Evolutionary conservation across 1,140 invertebrate genomes (phyloP).

Genomic region (Drosophila athabasca): DNA sequence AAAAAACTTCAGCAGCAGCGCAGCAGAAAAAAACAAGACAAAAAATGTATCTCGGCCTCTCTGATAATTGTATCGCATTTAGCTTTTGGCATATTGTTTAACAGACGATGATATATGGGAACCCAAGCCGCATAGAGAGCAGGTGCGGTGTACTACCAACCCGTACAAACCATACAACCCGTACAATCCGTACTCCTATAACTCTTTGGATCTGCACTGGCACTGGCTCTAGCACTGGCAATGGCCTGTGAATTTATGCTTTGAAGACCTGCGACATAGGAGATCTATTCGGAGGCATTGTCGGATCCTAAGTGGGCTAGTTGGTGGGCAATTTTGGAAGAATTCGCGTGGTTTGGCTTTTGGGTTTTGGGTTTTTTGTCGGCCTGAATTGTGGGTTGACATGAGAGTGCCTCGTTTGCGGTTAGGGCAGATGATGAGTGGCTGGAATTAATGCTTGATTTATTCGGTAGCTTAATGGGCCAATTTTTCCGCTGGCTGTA

Average conservation of each 20-base stretch:
- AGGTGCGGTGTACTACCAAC: slow-evolving; percentile 44
- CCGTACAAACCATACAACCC: too few relatives aligned
- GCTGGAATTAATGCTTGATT: slow-evolving; percentile 35
- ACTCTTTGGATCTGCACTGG: slow-evolving; percentile 4
- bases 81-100: slow-evolving; percentile 76
- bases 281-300: slow-evolving; percentile 49
- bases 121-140: slow-evolving; percentile 38
- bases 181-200: slow-evolving; percentile 1
- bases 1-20: neutral
- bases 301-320: slow-evolving; percentile 69
- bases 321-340: slow-evolving; percentile 73
- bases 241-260: slow-evolving; percentile 25
- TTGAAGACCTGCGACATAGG: slow-evolving; percentile 28
- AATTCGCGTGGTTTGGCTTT: slow-evolving; percentile 59
- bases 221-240: neutral
- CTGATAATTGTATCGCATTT: slow-evolving; percentile 78
- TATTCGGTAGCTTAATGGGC: too few relatives aligned
- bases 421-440: slow-evolving; percentile 43
- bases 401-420: slow-evolving; percentile 71
- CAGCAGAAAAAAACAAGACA: slow-evolving; percentile 31
- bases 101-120: slow-evolving; percentile 65
- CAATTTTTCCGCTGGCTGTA: too few relatives aligned
- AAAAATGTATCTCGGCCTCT: slow-evolving; percentile 60
- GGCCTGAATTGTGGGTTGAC: slow-evolving; percentile 64
- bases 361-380: slow-evolving; percentile 14